Conservation (phyloP, 2,113 vertebrate species). For the Elaphurus davidianus region DNA sequence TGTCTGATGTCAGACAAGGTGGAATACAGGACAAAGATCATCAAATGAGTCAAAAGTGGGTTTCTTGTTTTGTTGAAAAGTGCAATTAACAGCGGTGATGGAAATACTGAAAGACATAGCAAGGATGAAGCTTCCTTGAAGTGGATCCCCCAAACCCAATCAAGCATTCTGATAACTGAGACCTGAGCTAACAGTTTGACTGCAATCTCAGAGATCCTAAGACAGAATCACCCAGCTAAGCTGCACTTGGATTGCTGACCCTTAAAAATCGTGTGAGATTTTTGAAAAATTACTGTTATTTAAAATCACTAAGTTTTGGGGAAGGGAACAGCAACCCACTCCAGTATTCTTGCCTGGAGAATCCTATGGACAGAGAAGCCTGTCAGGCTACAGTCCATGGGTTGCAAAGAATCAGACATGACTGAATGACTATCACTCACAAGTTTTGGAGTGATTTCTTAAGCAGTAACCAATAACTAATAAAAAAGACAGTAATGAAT, state of each 20-base stretch:
- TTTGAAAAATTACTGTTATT: neutral
- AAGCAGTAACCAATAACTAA: neutral
- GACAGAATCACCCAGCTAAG: neutral
- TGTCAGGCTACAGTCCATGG: neutral
- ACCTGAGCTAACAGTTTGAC: neutral
- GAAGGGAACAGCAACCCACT: neutral
- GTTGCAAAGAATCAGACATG: neutral
- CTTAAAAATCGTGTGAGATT: neutral
- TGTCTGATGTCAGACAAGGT: neutral
- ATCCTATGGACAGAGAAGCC: neutral
- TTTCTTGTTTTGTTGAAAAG: neutral
- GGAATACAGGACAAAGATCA: neutral
- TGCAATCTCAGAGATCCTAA: neutral
- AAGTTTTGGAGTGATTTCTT: neutral
- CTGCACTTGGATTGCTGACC: neutral
- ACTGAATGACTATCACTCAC: neutral
- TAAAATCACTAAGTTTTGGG: neutral
- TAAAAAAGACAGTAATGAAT: neutral
- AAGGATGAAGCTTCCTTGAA: neutral
- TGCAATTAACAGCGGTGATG: neutral
- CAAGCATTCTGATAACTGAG: neutral
- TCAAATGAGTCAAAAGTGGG: neutral
- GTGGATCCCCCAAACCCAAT: neutral
- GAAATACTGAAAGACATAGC: neutral
- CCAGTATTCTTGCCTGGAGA: neutral